Percentiles rank a stretch among this genome's conserved stretches.
Conservation (phyloP, 1,140 invertebrate genomes). For the Drosophila pruinosa region DNA sequence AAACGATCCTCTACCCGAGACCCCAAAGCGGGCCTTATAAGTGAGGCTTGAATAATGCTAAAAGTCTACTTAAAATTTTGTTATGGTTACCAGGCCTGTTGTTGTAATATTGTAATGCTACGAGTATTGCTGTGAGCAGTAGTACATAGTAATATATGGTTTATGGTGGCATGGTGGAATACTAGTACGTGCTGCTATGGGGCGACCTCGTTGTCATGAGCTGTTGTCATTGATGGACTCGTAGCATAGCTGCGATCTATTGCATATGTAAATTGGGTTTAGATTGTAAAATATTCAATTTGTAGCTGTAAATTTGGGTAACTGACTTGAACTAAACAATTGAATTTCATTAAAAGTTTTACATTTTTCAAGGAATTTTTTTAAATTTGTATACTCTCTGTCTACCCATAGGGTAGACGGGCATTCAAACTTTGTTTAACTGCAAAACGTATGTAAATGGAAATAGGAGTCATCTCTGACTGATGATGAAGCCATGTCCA, state of each 20-base stretch:
- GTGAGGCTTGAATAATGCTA: conserved; percentile 13
- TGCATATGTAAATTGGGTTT: conserved; percentile 4
- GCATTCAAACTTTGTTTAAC: no score
- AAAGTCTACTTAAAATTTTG: conserved; percentile 60
- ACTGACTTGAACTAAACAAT: background rate
- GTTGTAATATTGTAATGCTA: conserved; percentile 13
- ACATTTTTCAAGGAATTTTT: no score
- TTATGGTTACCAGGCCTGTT: conserved; percentile 41
- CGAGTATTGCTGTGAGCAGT: background rate
- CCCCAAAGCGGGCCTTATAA: background rate
- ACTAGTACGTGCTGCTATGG: conserved; percentile 58
- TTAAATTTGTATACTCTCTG: no score
- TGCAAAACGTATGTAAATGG: no score
- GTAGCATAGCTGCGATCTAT: conserved; percentile 25
- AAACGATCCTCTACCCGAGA: background rate
- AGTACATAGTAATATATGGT: conserved; percentile 5
- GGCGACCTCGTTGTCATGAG: conserved; percentile 50
- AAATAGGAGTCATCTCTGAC: no score
- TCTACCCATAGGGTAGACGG: no score
- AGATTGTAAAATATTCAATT: conserved; percentile 14
- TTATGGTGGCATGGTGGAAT: conserved; percentile 17
- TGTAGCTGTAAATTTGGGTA: background rate
- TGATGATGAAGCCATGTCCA: no score
- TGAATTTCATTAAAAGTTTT: background rate
- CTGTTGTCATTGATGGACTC: conserved; percentile 14